Conservation (phyloP, 2,797 vertebrate species). For the Peromyscus eremicus region DNA sequence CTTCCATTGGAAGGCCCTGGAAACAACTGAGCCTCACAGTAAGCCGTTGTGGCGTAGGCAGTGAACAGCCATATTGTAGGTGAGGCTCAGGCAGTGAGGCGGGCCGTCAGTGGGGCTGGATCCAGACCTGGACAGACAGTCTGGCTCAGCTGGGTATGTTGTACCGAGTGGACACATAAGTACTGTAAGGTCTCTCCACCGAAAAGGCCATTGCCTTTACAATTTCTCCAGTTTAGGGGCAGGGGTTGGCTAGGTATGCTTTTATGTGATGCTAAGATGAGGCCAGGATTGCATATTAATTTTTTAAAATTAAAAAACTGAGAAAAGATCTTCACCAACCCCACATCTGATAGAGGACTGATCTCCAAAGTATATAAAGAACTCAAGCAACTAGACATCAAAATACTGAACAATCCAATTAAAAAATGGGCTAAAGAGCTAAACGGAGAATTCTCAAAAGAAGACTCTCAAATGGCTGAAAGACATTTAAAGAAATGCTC, state of each 20-base stretch:
- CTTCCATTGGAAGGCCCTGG: neutral
- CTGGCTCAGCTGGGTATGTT: neutral
- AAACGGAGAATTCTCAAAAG: too few species aligned
- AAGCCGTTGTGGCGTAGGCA: neutral
- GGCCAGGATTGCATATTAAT: neutral
- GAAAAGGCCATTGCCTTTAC: neutral
- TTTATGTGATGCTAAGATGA: neutral
- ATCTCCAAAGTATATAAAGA: too few species aligned
- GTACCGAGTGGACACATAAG: neutral
- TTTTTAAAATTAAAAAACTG: neutral
- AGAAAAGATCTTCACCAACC: too few species aligned
- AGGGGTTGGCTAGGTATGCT: neutral
- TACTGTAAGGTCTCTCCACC: neutral
- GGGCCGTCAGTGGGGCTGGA: neutral
- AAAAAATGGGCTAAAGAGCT: too few species aligned
- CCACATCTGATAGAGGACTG: too few species aligned
- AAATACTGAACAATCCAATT: too few species aligned
- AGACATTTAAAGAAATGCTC: too few species aligned
- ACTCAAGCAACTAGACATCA: too few species aligned
- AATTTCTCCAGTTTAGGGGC: neutral
- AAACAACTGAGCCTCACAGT: neutral
- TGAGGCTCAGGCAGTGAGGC: neutral
- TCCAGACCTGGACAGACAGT: neutral
- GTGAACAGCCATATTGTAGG: neutral
- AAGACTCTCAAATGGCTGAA: too few species aligned